A percentile compares a stretch with the other conserved stretches of the same genome.
Evolutionary conservation across 2,888 invertebrate genomes (phyloP).

Genomic region (Beris morrisii): DNA sequence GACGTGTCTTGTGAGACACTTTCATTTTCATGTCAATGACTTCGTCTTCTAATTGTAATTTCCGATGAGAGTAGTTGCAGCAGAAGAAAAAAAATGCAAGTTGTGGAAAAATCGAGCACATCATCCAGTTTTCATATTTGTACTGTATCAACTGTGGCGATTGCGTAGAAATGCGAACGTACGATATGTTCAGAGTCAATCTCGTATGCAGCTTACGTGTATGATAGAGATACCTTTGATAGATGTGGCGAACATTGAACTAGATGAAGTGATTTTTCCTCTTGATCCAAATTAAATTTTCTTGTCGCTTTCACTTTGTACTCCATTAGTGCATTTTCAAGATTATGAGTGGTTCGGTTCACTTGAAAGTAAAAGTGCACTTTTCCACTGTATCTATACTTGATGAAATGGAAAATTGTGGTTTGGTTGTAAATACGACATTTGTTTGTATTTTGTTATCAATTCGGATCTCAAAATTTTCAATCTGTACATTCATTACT

Average conservation of each 20-base stretch:
- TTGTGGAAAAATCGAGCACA: conserved; percentile 4
- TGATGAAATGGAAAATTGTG: too few relatives aligned
- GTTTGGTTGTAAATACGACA: too few relatives aligned
- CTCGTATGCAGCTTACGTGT: not conserved
- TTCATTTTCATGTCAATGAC: conserved; percentile 39
- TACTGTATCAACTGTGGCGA: not conserved
- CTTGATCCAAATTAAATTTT: conserved; percentile 31
- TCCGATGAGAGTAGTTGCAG: conserved; percentile 15
- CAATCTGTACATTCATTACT: too few relatives aligned
- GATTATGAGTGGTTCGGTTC: not conserved
- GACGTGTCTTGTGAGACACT: conserved; percentile 23
- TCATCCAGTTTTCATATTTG: conserved; percentile 21
- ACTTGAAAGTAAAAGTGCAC: conserved; percentile 4
- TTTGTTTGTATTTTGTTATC: too few relatives aligned
- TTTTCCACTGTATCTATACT: not conserved
- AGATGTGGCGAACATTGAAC: conserved; percentile 41
- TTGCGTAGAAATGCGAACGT: conserved; percentile 21
- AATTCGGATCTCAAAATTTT: too few relatives aligned
- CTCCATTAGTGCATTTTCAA: conserved; percentile 13
- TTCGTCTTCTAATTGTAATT: conserved; percentile 20
- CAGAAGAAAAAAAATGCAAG: conserved; percentile 29
- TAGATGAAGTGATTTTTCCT: conserved; percentile 38
- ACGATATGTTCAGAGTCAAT: conserved; percentile 3
- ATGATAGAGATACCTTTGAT: not conserved
- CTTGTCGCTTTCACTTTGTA: conserved; percentile 31